Base-by-base conservation (phyloP, 1,140 invertebrate genomes). In the Drosophila setifemur region DNA sequence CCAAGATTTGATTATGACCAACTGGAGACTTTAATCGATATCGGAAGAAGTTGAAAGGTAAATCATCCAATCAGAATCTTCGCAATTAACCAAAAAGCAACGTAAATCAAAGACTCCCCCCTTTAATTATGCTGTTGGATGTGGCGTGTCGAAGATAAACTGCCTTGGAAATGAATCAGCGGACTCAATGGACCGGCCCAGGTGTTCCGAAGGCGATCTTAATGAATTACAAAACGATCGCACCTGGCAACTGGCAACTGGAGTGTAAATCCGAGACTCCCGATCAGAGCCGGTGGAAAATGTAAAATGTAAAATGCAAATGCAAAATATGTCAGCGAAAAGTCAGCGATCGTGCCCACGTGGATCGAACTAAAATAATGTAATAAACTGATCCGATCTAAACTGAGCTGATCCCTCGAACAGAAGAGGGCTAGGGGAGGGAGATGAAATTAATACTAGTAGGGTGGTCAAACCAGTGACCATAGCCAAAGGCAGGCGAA, bases 301-400 rank as follows among this genome's bases (percentile, higher is more conserved):
- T n/a, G n/a, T n/a, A n/a, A n/a, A n/a, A n/a, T n/a, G 33, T 14
- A 29, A 44, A 28, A 63, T 63, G 47, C 5, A 11, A 33, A 67
- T 67, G 25, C 29, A 35, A 39, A n/a, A n/a, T n/a, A 57, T 64
- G 16, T 18, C 9, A 19, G n/a, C n/a, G n/a, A n/a, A n/a, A n/a
- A n/a, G n/a, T n/a, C n/a, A n/a, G n/a, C n/a, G n/a, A n/a, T 60
- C 66, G 53, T 73, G 70, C 19, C 50, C 69, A 72, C 69, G 67
- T 71, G 67, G 25, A 40, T 18, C 37, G 39, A 42, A 18, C 26
- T 6, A n/a, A 44, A n/a, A n/a, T n/a, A n/a, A n/a, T n/a, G n/a
- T n/a, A n/a, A n/a, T n/a, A n/a, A n/a, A n/a, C n/a, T n/a, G n/a
- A n/a, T n/a, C n/a, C n/a, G n/a, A n/a, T n/a, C n/a, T n/a, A n/a